Percentiles rank a stretch among this genome's conserved stretches.
Evolutionary conservation across 2,113 vertebrate genomes (phyloP).

Genomic region (Tetraodon nigroviridis): DNA sequence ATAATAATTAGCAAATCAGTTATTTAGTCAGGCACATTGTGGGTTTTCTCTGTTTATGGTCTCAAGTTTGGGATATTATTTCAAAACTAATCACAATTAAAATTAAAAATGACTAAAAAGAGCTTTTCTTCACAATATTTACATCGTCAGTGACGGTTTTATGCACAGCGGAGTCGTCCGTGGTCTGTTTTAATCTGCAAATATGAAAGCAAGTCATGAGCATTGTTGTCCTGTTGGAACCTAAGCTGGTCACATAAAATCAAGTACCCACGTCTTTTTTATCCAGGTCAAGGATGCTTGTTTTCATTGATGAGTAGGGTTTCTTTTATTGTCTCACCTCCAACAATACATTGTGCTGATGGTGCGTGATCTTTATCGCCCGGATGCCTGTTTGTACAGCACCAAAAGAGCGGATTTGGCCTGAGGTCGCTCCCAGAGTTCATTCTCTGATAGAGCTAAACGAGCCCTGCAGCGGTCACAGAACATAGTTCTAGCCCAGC

Average conservation of each 20-base stretch:
- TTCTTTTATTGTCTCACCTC: constrained; percentile 71
- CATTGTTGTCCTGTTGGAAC: constrained; percentile 18
- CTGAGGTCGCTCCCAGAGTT: constrained; percentile 60
- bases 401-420: constrained; percentile 71
- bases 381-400: constrained; percentile 67
- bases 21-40: constrained; percentile 4
- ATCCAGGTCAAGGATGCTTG: constrained; percentile 68
- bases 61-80: constrained; percentile 13
- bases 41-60: constrained; percentile 1
- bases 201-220: constrained; percentile 33
- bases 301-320: constrained; percentile 67
- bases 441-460: constrained; percentile 57
- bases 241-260: constrained; percentile 24
- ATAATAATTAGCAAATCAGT: constrained; percentile 2
- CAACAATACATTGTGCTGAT: constrained; percentile 76
- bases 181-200: constrained; percentile 40
- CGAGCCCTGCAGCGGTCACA: constrained; percentile 47
- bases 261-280: constrained; percentile 41
- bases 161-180: constrained; percentile 41
- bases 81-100: constrained; percentile 21
- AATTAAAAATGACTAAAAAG: constrained; percentile 40
- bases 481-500: constrained; percentile 39
- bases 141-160: constrained; percentile 50
- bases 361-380: constrained; percentile 70
- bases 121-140: constrained; percentile 44